Evolutionary conservation across 2,888 invertebrate species (phyloP).

Genomic region (Gortyna flavago): DNA sequence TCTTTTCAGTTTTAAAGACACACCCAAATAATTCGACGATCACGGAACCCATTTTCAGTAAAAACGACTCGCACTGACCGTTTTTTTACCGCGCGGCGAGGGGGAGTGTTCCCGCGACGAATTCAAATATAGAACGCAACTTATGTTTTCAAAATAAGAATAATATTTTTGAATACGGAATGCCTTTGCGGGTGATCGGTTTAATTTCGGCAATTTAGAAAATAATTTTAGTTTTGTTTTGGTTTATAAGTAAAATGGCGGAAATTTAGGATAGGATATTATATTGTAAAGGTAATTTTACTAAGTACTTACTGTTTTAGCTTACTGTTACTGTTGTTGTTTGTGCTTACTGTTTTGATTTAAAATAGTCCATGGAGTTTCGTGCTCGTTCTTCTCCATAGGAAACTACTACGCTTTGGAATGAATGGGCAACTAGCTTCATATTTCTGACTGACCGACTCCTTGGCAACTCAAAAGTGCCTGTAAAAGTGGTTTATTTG

Average conservation of each 20-base stretch:
- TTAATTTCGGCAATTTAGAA: constrained; percentile 64
- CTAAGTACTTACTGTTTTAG: too few relatives aligned
- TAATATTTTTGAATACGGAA: constrained; percentile 83
- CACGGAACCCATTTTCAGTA: constrained; percentile 59
- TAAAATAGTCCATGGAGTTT: background rate
- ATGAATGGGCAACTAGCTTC: background rate
- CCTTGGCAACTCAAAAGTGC: background rate
- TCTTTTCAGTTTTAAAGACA: constrained; percentile 4
- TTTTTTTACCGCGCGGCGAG: constrained; percentile 76
- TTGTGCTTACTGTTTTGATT: too few relatives aligned
- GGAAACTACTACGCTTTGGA: background rate
- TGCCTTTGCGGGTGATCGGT: constrained; percentile 86
- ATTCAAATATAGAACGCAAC: constrained; percentile 86
- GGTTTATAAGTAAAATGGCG: background rate
- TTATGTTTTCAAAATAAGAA: constrained; percentile 79
- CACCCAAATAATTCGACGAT: background rate
- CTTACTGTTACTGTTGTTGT: too few relatives aligned
- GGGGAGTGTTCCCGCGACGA: constrained; percentile 85
- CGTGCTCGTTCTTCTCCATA: background rate
- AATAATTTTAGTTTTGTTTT: constrained; percentile 32
- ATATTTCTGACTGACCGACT: background rate
- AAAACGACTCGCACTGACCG: constrained; percentile 33
- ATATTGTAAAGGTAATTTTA: background rate
- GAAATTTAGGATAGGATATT: background rate
- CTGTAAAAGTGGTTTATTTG: background rate